phyloP scores from a whole-genome alignment of 2,113 vertebrate species.

The Dissostichus mawsoni region DNA sequence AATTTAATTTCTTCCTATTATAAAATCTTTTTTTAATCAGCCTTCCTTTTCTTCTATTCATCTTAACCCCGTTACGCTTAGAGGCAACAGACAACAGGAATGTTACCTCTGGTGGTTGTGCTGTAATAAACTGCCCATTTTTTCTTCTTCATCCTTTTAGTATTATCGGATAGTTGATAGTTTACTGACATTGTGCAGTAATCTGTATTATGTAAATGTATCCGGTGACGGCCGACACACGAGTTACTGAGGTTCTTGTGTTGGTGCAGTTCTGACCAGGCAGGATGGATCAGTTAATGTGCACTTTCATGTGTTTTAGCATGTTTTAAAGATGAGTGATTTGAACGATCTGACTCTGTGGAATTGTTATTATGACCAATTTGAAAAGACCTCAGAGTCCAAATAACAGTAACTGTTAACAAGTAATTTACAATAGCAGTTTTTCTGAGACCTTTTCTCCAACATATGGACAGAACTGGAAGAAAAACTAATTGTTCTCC shows the following conservation, averaged over 20 bases:
- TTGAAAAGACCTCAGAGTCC: not conserved
- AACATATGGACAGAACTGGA: not conserved
- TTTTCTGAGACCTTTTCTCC: not conserved
- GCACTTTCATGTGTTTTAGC: not conserved
- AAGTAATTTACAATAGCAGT: not conserved
- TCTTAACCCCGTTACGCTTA: not conserved
- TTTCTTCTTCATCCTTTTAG: not conserved
- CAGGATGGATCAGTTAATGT: not conserved
- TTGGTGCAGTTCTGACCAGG: not conserved
- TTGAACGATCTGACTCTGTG: not conserved
- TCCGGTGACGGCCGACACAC: not conserved
- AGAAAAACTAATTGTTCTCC: not conserved
- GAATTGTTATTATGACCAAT: not conserved
- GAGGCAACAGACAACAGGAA: not conserved
- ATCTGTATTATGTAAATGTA: not conserved
- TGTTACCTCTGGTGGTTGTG: not conserved
- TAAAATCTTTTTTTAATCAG: no score
- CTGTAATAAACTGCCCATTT: not conserved
- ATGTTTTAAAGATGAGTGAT: no score
- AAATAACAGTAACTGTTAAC: not conserved
- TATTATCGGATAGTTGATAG: not conserved
- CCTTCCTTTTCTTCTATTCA: fast-evolving
- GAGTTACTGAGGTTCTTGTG: not conserved
- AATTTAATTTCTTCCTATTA: no score
- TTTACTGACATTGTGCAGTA: not conserved